Evolutionary conservation across 2,113 vertebrate species (phyloP).

Genomic region (Chlorocebus sabaeus): DNA sequence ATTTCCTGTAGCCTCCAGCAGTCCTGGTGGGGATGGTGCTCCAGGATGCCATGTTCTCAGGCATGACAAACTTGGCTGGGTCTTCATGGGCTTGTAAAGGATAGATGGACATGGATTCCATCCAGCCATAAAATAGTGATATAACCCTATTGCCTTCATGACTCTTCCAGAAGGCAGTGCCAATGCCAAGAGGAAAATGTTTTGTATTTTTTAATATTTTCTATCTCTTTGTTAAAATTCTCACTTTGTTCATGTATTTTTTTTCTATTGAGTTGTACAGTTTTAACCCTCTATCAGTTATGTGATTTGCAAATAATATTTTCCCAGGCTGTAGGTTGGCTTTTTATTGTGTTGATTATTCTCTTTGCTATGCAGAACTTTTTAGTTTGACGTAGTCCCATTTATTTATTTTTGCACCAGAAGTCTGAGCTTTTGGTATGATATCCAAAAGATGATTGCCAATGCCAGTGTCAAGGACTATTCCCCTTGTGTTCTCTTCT

Average conservation of each 20-base stretch:
- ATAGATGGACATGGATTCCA: background rate
- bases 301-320: background rate
- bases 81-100: background rate
- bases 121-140: background rate
- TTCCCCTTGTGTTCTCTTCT: background rate
- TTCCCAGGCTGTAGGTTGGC: background rate
- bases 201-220: background rate
- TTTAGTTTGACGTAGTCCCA: background rate
- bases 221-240: background rate
- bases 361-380: background rate
- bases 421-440: background rate
- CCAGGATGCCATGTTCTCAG: background rate
- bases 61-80: background rate
- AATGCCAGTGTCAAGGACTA: background rate
- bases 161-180: background rate
- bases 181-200: background rate
- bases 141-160: background rate
- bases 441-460: background rate
- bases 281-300: background rate
- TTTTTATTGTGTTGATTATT: background rate
- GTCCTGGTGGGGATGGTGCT: background rate
- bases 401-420: background rate
- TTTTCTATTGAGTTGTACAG: background rate
- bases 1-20: background rate
- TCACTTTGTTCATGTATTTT: background rate